phyloP scores from a whole-genome alignment of 2,797 vertebrate genomes.

The Melopsittacus undulatus region DNA sequence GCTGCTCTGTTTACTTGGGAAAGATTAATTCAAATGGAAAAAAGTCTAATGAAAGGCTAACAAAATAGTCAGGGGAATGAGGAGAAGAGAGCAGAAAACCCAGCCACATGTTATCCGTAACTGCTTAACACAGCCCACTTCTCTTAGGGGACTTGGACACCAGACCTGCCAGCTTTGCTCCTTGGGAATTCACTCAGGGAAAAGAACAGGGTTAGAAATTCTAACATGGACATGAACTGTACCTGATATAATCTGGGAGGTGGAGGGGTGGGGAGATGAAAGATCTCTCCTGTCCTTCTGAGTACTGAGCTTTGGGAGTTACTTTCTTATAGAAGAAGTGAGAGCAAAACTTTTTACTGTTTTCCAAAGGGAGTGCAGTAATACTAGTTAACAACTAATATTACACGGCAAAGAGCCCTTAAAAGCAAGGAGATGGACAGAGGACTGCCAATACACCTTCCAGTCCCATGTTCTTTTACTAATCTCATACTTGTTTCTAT shows the following conservation, averaged over 20 bases:
- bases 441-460: background rate
- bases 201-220: background rate
- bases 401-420: background rate
- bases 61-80: background rate
- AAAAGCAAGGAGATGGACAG: background rate
- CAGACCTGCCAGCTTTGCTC: background rate
- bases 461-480: background rate
- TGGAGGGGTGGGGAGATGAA: background rate
- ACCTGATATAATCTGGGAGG: background rate
- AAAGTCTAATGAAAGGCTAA: background rate
- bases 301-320: background rate
- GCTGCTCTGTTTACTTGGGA: background rate
- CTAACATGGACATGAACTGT: background rate
- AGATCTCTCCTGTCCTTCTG: background rate
- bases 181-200: background rate
- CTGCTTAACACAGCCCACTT: background rate
- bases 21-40: background rate
- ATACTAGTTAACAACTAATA: background rate
- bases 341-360: background rate
- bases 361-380: background rate
- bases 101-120: accelerated
- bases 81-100: background rate
- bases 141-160: background rate
- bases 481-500: background rate
- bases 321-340: background rate